Evolutionary conservation across 2,888 invertebrate species (phyloP), one percentile per base, ranked within the genome.

Genomic region (Rhimphoctona megacephalus): DNA sequence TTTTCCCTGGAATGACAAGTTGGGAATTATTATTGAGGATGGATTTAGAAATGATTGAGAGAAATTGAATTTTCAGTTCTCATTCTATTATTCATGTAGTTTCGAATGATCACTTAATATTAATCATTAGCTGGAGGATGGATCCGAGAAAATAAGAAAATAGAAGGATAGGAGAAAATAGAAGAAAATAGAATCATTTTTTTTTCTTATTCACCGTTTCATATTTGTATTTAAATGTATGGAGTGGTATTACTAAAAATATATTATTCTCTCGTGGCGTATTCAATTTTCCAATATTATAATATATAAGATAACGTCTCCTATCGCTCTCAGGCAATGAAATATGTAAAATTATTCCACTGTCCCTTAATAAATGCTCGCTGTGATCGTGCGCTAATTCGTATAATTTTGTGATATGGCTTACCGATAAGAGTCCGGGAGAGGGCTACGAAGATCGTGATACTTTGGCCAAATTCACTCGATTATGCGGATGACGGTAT

Each of bases 381-480:
- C 25, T 61, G 25, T 25, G 57, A 70, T 30, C 3, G 22, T 30
- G 25, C 33, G 5, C 67, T 78, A 25, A 43, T 39, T 36, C 14
- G n/a, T 79, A 22, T 82, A 43, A 81, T 67, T 80, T 83, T 67
- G 52, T 70, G 19, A 54, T 54, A 25, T 77, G 54, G 85, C 87
- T 85, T 87, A 89, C 89, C 87, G 83, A 87, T 80, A 85, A 85
- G 36, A 39, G 22, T 86, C 83, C 86, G 46, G 61, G 83, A 85
- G 79, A 86, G 87, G 88, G 76, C 82, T 85, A 83, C 83, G 80
- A 85, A 82, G 84, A 81, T 85, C 86, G 70, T 87, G 81, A 79
- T 61, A 81, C 57, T 80, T 72, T 74, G 85, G 74, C 86, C 83
- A 87, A 88, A 88, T 86, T 81, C 57, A 49, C 85, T 84, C 88